phyloP scores from a whole-genome alignment of 64 coral and sea anemone genomes.

The Porites australiensis region DNA sequence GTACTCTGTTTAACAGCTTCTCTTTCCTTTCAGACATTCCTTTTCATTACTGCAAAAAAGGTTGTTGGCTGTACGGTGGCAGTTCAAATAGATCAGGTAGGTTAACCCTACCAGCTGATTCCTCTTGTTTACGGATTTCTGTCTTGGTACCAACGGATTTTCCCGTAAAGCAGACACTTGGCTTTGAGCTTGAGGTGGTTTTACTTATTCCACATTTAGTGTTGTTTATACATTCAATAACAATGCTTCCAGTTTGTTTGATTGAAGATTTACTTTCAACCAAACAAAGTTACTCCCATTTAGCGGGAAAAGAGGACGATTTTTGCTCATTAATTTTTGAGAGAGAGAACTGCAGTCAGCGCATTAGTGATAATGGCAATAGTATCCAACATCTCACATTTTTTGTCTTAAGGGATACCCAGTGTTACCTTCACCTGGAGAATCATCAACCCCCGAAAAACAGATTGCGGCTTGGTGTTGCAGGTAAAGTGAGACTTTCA shows the following conservation, averaged over 20 bases:
- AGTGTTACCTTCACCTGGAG: slow-evolving; percentile 69
- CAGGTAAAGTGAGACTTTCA: slow-evolving; percentile 51
- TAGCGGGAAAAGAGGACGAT: background rate
- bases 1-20: background rate
- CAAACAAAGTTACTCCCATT: too few species aligned
- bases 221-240: too few species aligned
- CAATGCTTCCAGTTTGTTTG: too few species aligned
- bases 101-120: background rate
- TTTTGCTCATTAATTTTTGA: background rate
- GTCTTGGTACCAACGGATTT: too few species aligned
- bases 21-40: slow-evolving; percentile 71
- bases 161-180: too few species aligned
- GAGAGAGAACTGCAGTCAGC: too few species aligned
- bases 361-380: too few species aligned
- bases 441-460: slow-evolving; percentile 68
- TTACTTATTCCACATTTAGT: too few species aligned
- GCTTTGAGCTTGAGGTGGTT: too few species aligned
- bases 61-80: slow-evolving; percentile 95
- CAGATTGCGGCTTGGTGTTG: slow-evolving; percentile 96
- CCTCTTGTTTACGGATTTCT: too few species aligned
- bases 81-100: slow-evolving; percentile 85
- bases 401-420: slow-evolving; percentile 81
- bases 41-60: slow-evolving; percentile 93
- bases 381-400: background rate
- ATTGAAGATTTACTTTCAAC: too few species aligned